Conservation (phyloP, 1,140 invertebrate genomes). For the Rhizoglyphus robini region DNA sequence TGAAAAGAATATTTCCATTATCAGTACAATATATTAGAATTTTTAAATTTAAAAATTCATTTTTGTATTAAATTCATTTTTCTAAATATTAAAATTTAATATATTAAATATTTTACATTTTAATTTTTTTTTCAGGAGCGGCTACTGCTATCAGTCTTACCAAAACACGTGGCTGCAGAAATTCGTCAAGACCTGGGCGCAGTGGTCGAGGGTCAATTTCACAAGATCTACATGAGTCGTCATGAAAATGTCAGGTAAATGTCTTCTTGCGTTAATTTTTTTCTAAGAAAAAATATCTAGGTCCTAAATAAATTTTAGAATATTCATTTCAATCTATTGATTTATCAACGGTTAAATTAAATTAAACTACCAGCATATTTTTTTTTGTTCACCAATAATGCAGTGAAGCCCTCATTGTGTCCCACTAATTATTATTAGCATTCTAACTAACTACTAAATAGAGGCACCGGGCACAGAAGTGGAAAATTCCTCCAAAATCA, state of each 20-base stretch:
- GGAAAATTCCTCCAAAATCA: too few relatives aligned
- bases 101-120: constrained; percentile 10
- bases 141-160: constrained; percentile 73
- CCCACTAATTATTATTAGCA: too few relatives aligned
- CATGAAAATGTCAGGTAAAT: constrained; percentile 87
- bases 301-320: too few relatives aligned
- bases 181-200: constrained; percentile 81
- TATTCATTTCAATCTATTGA: too few relatives aligned
- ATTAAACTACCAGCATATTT: too few relatives aligned
- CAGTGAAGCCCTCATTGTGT: too few relatives aligned
- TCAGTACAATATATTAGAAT: background rate
- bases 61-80: too few relatives aligned
- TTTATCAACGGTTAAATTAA: too few relatives aligned
- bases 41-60: background rate
- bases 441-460: too few relatives aligned
- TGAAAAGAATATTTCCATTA: background rate
- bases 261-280: background rate
- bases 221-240: constrained; percentile 92
- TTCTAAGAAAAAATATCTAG: background rate
- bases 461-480: too few relatives aligned
- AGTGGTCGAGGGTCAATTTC: constrained; percentile 68
- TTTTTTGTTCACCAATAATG: too few relatives aligned
- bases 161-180: constrained; percentile 83
- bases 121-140: constrained; percentile 52
- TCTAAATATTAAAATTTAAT: too few relatives aligned